phyloP scores from a whole-genome alignment of 2,113 vertebrate genomes.

The Oenanthe melanoleuca region DNA sequence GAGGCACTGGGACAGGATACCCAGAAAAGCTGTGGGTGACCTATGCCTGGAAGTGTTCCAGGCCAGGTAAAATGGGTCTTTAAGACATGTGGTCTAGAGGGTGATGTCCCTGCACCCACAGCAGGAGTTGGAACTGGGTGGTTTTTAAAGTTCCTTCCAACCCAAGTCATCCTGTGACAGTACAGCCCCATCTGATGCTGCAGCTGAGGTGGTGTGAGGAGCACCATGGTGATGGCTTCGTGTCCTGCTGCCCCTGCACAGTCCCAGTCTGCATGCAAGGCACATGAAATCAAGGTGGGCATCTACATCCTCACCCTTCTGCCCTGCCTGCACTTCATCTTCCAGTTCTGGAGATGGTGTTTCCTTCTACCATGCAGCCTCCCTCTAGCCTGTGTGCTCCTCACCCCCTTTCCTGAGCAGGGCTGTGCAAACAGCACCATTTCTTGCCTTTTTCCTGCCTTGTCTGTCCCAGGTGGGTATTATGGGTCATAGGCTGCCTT shows the following conservation, averaged over 20 bases:
- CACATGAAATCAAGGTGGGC: background rate
- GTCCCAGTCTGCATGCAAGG: background rate
- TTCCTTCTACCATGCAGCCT: background rate
- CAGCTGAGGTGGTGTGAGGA: background rate
- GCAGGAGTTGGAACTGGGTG: background rate
- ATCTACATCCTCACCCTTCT: background rate
- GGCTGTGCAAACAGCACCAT: background rate
- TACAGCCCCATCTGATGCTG: background rate
- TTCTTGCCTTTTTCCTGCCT: background rate
- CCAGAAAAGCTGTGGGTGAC: background rate
- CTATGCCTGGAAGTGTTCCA: background rate
- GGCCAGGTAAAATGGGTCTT: background rate
- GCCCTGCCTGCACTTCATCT: background rate
- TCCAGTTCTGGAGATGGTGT: background rate
- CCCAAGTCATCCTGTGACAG: background rate
- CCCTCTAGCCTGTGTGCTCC: background rate
- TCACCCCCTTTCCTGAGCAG: background rate
- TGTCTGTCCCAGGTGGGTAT: background rate
- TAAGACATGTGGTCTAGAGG: background rate
- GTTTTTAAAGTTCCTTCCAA: background rate
- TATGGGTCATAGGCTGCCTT: background rate
- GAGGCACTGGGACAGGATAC: background rate
- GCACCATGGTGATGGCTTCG: background rate
- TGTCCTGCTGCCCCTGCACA: fast-evolving
- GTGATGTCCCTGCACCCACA: background rate